Percentiles rank a stretch among this genome's conserved stretches.
phyloP scores from a whole-genome alignment of 2,888 invertebrate genomes.

The Odiellus spinosus region DNA sequence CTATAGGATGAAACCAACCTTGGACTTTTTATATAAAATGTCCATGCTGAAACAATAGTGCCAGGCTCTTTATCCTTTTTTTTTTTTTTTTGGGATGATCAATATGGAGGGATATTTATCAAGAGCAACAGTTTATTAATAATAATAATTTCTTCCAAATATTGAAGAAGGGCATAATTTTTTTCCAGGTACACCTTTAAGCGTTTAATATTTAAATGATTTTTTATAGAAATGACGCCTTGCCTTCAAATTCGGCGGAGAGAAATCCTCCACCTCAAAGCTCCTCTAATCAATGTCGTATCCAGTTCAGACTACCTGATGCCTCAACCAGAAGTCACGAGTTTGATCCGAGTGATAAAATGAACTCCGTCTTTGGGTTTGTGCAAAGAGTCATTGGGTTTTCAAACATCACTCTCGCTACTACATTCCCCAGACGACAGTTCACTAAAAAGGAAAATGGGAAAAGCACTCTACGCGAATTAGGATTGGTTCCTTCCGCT shows the following conservation, averaged over 20 bases:
- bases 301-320: slow-evolving; percentile 74
- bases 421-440: slow-evolving; percentile 56
- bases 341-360: slow-evolving; percentile 48
- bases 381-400: slow-evolving; percentile 11
- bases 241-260: no score
- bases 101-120: no score
- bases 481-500: slow-evolving; percentile 56
- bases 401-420: slow-evolving; percentile 47
- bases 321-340: slow-evolving; percentile 55
- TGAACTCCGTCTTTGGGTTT: neutral
- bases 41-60: no score
- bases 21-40: no score
- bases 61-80: no score
- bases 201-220: no score
- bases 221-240: neutral
- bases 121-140: no score
- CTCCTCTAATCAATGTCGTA: slow-evolving; percentile 42
- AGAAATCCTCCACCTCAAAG: neutral
- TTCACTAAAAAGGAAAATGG: slow-evolving; percentile 40
- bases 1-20: no score
- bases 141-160: no score
- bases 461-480: slow-evolving; percentile 40
- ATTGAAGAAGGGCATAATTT: no score
- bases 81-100: no score
- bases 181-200: no score